These are phyloP conservation scores for Drosophila simulans DNA, from an alignment of 1,140 invertebrate species.

Conservation along the genomic window DNA sequence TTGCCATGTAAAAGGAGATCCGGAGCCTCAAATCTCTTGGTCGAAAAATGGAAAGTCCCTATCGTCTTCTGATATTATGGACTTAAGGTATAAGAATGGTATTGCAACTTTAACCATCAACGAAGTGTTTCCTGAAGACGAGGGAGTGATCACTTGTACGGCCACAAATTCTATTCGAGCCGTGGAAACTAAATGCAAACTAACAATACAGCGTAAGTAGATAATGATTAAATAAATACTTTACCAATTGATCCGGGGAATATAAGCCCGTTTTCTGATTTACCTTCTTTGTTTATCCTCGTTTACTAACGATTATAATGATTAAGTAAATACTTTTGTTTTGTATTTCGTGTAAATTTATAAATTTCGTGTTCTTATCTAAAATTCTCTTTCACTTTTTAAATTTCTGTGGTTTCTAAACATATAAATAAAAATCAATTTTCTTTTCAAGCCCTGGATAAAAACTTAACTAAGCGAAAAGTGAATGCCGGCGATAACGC, in stretches of 20 bases:
- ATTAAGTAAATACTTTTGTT: no score
- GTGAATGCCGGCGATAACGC: constrained; percentile 87
- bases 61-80: constrained; percentile 92
- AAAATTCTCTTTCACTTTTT: no score
- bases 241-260: no score
- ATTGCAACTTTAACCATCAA: constrained; percentile 93
- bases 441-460: constrained; percentile 87
- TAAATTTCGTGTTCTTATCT: no score
- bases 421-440: no score
- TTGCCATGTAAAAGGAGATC: constrained; percentile 93
- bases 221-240: no score
- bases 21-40: constrained; percentile 96
- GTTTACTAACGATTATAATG: no score
- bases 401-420: no score
- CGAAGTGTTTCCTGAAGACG: constrained; percentile 97
- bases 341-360: no score
- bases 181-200: constrained; percentile 92
- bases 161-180: constrained; percentile 96
- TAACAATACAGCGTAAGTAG: constrained; percentile 92
- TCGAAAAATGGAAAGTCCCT: constrained; percentile 91
- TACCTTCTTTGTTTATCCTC: no score
- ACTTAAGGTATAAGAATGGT: constrained; percentile 95
- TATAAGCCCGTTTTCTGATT: no score
- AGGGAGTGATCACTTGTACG: constrained; percentile 94
- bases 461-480: constrained; percentile 85